Conservation (phyloP, 2,888 invertebrate species). For the Gasteruption jaculator region DNA sequence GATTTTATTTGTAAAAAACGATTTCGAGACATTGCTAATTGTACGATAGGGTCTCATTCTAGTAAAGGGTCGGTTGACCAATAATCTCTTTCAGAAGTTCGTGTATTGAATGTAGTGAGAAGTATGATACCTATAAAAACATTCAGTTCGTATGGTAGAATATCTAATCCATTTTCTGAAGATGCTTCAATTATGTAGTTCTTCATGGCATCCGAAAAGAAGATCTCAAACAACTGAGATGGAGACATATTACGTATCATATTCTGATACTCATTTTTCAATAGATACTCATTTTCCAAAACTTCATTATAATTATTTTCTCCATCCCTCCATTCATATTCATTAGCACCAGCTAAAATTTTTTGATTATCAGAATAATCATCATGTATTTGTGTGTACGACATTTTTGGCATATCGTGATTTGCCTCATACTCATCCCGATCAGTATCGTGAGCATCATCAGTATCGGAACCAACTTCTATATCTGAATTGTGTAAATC, state of each 20-base stretch:
- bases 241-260: not conserved
- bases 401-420: too few species aligned
- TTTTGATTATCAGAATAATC: slow-evolving; percentile 1
- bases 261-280: not conserved
- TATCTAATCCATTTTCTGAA: not conserved
- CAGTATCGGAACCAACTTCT: not conserved
- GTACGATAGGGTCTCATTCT: not conserved
- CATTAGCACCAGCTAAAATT: not conserved
- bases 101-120: slow-evolving; percentile 5
- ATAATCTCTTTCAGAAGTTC: slow-evolving; percentile 8
- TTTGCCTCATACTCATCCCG: too few species aligned
- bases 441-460: not conserved
- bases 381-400: not conserved
- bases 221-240: slow-evolving; percentile 4
- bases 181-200: not conserved
- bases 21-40: slow-evolving; percentile 1
- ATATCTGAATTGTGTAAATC: not conserved
- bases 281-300: not conserved
- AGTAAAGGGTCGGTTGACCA: too few species aligned
- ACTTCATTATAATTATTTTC: slow-evolving; percentile 3
- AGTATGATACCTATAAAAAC: slow-evolving; percentile 3
- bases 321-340: slow-evolving; percentile 2
- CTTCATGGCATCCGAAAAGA: slow-evolving; percentile 2
- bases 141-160: not conserved
- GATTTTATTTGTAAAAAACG: slow-evolving; percentile 6